phyloP scores from a whole-genome alignment of 2,888 invertebrate species.

The Iphiclides podalirius region DNA sequence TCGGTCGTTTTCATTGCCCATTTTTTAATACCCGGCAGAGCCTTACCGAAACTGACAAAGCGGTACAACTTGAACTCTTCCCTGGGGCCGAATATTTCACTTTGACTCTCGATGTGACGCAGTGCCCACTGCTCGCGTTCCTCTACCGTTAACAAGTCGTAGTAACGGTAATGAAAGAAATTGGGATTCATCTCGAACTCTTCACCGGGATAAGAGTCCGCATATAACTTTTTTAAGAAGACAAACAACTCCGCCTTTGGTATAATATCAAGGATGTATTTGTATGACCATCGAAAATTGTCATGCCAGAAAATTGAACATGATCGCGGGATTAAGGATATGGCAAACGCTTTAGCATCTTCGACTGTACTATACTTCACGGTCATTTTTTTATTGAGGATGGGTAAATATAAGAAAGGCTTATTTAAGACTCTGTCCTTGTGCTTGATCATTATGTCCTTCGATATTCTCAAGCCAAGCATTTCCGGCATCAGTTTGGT shows the following conservation, averaged over 20 bases:
- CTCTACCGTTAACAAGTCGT: slow-evolving; percentile 40
- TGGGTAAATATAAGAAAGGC: slow-evolving; percentile 39
- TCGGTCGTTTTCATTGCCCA: slow-evolving; percentile 38
- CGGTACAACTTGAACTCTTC: slow-evolving; percentile 48
- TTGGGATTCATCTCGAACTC: slow-evolving; percentile 42
- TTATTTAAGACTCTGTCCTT: slow-evolving; percentile 44
- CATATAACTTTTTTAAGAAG: slow-evolving; percentile 44
- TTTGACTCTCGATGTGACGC: slow-evolving; percentile 39
- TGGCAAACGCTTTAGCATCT: slow-evolving; percentile 43
- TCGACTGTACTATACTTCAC: slow-evolving; percentile 36
- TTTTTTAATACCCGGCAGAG: slow-evolving; percentile 45
- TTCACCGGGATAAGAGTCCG: slow-evolving; percentile 39
- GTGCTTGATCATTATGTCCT: slow-evolving; percentile 42
- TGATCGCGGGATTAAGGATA: slow-evolving; percentile 37
- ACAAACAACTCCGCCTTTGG: slow-evolving; percentile 38
- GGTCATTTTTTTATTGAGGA: slow-evolving; percentile 37
- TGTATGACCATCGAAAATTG: slow-evolving; percentile 36
- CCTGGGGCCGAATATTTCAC: slow-evolving; percentile 41
- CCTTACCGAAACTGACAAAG: slow-evolving; percentile 46
- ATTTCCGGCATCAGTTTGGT: slow-evolving; percentile 3
- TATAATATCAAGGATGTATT: slow-evolving; percentile 42
- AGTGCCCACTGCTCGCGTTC: slow-evolving; percentile 52
- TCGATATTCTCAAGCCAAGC: slow-evolving; percentile 43
- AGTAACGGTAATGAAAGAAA: slow-evolving; percentile 40
- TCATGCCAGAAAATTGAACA: slow-evolving; percentile 40